phyloP scores from a whole-genome alignment of 1,140 invertebrate genomes.

The Spodoptera litura region DNA sequence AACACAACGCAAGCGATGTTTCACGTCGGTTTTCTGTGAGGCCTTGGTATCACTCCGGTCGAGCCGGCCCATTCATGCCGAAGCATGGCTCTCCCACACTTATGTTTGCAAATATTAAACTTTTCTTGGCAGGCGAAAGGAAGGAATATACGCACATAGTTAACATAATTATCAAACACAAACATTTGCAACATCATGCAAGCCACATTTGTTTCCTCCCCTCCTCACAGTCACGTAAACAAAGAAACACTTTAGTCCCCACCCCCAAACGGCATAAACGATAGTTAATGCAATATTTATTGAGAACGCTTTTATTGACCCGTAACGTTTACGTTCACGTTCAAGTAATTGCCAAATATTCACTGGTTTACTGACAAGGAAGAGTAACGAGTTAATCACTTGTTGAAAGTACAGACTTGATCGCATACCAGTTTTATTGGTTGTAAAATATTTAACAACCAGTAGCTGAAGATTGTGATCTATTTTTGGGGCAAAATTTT shows the following conservation, averaged over 20 bases:
- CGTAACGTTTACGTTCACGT: conserved; percentile 4
- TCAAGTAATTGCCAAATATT: conserved; percentile 29
- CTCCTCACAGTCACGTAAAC: not conserved
- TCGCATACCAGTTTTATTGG: conserved; percentile 12
- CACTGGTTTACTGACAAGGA: conserved; percentile 15
- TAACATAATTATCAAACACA: too few relatives aligned
- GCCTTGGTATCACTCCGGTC: too few relatives aligned
- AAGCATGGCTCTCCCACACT: too few relatives aligned
- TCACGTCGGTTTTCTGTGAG: too few relatives aligned
- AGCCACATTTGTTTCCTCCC: not conserved
- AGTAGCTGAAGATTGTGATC: not conserved
- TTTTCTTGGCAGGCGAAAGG: too few relatives aligned
- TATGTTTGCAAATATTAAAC: too few relatives aligned
- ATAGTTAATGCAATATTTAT: conserved; percentile 29
- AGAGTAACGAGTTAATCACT: conserved; percentile 20
- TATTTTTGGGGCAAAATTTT: not conserved
- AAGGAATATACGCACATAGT: too few relatives aligned
- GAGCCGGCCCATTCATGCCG: too few relatives aligned
- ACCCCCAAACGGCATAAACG: not conserved
- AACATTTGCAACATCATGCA: not conserved
- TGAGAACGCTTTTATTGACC: conserved; percentile 3
- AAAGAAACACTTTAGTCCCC: conserved; percentile 13
- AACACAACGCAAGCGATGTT: too few relatives aligned
- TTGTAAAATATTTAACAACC: conserved; percentile 4
- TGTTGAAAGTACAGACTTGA: conserved; percentile 18